Evolutionary conservation across 2,113 vertebrate genomes (phyloP), one percentile per base, ranked within the genome.

Genomic region (Pituophis catenifer): DNA sequence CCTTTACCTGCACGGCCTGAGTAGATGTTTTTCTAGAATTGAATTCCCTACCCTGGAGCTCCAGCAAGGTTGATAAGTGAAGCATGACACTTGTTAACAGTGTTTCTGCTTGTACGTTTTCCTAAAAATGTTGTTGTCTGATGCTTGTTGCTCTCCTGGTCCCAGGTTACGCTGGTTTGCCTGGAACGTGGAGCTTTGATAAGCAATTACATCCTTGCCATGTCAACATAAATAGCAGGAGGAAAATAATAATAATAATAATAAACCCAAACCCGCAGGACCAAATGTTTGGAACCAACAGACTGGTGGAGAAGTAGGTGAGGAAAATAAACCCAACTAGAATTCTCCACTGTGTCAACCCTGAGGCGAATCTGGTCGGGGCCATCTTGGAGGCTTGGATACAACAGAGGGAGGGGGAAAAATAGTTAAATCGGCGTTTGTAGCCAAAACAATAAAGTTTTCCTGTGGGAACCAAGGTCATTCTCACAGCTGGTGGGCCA

Each of bases 141-240:
- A 26, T 88, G 48, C 26, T 88, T 38, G 19, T 52, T 53, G 7
- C 57, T 50, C 9, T 50, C 29, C 29, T 65, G 91, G 65, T 48
- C 44, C 57, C 48, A 88, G n/a, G 44, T n/a, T 3, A 13, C 3
- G 57, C 29, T 65, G 38, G 57, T 92, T 88, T 65, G 38, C 87
- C 11, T 26, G 44, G 29, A 15, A 13, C 8, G 3, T 7, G 23
- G 24, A 26, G 48, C 86, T 65, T 86, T 53, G 62, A 53, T 53
- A 53, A 48, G 26, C 38, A n/a, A 62, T 65, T 88, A 88, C 48
- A 88, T 65, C 59, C 48, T 86, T n/a, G 17, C 85, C 62, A 58
- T 57, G n/a, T 53, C 57, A 91, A 91, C 57, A 88, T 65, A 88
- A 92, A 88, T 65, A 65, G 86, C 48, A 92, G 55, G 38, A 52